Conservation (phyloP, 2,888 invertebrate genomes). For the Glyphotaelius pellucidus region DNA sequence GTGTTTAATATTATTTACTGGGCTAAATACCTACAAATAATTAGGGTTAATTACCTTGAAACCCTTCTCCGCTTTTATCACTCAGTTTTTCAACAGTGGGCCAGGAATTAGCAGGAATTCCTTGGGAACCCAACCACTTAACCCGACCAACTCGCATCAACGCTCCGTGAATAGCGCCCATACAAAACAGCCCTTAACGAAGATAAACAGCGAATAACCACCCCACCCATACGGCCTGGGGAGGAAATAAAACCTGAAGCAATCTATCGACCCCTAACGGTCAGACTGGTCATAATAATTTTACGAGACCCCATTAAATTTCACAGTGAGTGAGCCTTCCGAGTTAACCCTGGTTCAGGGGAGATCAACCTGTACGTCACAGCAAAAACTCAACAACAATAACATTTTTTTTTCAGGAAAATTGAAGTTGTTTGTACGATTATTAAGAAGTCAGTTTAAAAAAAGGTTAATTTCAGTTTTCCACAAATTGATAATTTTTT, state of each 20-base stretch:
- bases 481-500: too few species aligned
- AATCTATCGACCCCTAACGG: constrained; percentile 46
- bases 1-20: background rate
- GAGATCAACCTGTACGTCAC: background rate
- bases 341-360: background rate
- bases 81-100: background rate
- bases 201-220: constrained; percentile 35
- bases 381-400: background rate
- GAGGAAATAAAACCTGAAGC: constrained; percentile 32
- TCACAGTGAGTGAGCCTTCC: constrained; percentile 34
- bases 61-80: constrained; percentile 2
- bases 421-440: too few species aligned
- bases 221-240: constrained; percentile 13
- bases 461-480: too few species aligned
- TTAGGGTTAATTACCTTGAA: background rate
- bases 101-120: background rate
- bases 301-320: constrained; percentile 45
- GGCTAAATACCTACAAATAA: background rate
- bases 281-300: constrained; percentile 40
- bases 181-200: constrained; percentile 43
- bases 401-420: too few species aligned
- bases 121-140: constrained; percentile 25
- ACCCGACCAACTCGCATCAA: constrained; percentile 24
- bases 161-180: constrained; percentile 20
- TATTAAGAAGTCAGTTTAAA: too few species aligned